Conservation (phyloP, 2,797 vertebrate genomes). For the Setipinna tenuifilis region DNA sequence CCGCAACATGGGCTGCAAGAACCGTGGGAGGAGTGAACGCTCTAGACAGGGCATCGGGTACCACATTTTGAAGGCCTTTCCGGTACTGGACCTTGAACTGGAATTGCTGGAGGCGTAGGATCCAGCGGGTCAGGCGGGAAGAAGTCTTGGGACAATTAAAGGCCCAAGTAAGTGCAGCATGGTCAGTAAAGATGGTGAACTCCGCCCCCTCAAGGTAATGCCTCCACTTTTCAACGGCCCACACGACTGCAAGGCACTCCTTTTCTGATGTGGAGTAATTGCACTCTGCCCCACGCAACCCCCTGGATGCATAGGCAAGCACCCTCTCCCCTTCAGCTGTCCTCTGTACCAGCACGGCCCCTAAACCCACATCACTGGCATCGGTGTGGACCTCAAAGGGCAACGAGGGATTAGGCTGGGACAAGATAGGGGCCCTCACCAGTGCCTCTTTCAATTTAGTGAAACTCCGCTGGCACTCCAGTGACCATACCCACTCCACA, state of each 20-base stretch:
- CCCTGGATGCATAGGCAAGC: not conserved
- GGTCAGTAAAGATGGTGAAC: slow-evolving; percentile 16
- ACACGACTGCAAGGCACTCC: too few species aligned
- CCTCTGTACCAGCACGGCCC: not conserved
- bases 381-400: slow-evolving; percentile 6
- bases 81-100: slow-evolving; percentile 10
- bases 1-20: too few species aligned
- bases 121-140: slow-evolving; percentile 10
- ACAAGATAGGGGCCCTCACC: not conserved
- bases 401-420: not conserved
- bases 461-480: too few species aligned
- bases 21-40: too few species aligned
- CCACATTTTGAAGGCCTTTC: not conserved
- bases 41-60: slow-evolving; percentile 16
- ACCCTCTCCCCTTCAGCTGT: not conserved
- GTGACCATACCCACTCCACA: too few species aligned
- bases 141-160: slow-evolving; percentile 31
- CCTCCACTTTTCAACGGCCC: slow-evolving; percentile 19
- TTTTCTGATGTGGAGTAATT: too few species aligned
- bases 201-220: slow-evolving; percentile 10
- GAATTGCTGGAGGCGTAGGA: not conserved
- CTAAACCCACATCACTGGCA: not conserved
- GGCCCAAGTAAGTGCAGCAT: slow-evolving; percentile 24
- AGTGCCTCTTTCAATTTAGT: too few species aligned
- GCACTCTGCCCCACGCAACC: too few species aligned